phyloP scores from a whole-genome alignment of 2,797 vertebrate species.

The Tolypeutes matacus region DNA sequence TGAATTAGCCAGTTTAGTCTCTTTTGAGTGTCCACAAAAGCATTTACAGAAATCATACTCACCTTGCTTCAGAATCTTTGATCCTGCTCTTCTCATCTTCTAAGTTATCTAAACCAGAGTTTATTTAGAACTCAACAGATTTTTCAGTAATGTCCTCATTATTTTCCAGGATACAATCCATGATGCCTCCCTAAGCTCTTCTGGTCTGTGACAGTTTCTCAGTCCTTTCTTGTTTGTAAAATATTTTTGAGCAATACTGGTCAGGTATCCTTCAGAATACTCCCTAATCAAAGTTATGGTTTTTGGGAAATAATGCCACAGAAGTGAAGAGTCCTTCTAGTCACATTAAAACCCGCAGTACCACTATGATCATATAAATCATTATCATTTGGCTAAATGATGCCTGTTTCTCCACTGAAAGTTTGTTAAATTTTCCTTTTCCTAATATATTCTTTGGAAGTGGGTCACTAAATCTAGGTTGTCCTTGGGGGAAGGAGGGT shows the following conservation, averaged over 20 bases:
- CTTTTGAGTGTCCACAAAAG: background rate
- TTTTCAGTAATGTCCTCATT: background rate
- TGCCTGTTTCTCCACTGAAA: no score
- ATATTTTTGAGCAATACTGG: no score
- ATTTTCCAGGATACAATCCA: background rate
- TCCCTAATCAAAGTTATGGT: background rate
- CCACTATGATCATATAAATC: background rate
- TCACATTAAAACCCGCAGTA: background rate
- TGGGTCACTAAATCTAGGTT: no score
- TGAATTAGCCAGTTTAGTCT: background rate
- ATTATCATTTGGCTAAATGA: background rate
- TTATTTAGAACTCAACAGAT: background rate
- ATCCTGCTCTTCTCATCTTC: background rate
- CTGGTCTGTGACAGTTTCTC: background rate
- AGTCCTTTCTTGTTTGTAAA: background rate
- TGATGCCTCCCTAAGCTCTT: background rate
- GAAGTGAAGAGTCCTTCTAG: no score
- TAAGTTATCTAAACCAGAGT: background rate
- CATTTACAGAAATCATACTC: background rate
- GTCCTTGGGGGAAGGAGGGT: no score
- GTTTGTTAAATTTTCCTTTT: no score
- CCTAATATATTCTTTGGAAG: no score
- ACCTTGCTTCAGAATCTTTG: background rate
- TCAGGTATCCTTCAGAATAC: background rate
- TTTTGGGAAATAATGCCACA: no score